Evolutionary conservation across 2,797 vertebrate species (phyloP).

Genomic region (Arvicola amphibius): DNA sequence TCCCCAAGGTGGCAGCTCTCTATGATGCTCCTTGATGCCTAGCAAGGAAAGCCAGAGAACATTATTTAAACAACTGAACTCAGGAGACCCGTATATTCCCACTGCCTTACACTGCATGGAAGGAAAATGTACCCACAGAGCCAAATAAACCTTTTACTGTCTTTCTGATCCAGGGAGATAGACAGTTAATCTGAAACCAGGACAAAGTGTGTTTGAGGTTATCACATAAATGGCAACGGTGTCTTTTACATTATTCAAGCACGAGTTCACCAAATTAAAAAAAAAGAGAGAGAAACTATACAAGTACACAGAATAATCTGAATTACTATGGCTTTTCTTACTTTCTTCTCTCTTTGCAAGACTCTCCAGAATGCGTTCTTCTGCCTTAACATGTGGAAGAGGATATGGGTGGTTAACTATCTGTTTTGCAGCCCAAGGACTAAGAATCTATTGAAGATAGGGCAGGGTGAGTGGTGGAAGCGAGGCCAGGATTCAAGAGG

Average conservation of each 20-base stretch:
- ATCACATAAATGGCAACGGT: not conserved
- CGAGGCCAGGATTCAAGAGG: not conserved
- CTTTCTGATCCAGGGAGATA: constrained; percentile 17
- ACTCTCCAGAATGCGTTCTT: not conserved
- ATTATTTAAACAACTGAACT: constrained; percentile 59
- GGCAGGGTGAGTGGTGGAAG: not conserved
- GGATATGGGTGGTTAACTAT: not conserved
- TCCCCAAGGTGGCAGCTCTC: constrained; percentile 39
- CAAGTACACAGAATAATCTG: not conserved
- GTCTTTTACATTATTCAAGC: constrained; percentile 6
- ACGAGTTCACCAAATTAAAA: not conserved
- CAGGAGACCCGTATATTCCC: not conserved
- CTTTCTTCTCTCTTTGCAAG: not conserved
- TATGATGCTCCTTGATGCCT: not conserved
- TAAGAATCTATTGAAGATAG: not conserved
- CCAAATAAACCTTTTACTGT: not conserved
- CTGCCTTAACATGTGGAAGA: not conserved
- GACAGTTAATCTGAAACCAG: constrained; percentile 19
- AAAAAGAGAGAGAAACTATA: not conserved
- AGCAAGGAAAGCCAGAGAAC: not conserved
- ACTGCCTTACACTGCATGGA: not conserved
- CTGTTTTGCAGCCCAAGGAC: not conserved
- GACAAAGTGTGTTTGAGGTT: not conserved
- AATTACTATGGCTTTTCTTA: not conserved
- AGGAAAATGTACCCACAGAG: not conserved